These are phyloP conservation scores for Odontocolon sp. DNA, from an alignment of 2,888 invertebrate species.

Conservation along the genomic window DNA sequence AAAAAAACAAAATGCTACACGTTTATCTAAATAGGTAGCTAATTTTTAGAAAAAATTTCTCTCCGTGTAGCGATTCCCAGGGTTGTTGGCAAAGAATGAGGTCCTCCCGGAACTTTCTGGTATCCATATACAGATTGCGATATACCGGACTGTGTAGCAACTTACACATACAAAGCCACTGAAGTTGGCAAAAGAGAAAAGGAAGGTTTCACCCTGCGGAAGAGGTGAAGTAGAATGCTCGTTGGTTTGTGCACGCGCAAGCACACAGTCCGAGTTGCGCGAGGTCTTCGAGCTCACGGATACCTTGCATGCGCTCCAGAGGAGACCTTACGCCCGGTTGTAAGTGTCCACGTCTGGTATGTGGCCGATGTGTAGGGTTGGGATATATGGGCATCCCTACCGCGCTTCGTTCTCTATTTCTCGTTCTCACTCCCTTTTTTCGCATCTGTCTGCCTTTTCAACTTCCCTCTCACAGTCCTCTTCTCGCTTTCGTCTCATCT, in stretches of 20 bases:
- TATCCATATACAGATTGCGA: conserved; percentile 16
- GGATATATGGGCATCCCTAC: conserved; percentile 72
- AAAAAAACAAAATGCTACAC: no score
- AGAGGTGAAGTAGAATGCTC: conserved; percentile 46
- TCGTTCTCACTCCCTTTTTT: conserved; percentile 28
- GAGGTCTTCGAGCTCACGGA: conserved; percentile 9
- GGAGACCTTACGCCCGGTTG: conserved; percentile 67
- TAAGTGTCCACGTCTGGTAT: conserved; percentile 76
- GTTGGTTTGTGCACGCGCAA: conserved; percentile 18
- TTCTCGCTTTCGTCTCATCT: conserved; percentile 47
- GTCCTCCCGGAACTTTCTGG: conserved; percentile 55
- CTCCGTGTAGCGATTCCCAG: no score
- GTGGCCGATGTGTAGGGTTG: conserved; percentile 69
- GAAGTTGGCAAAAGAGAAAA: not conserved
- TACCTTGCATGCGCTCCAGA: conserved; percentile 54
- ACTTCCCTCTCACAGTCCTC: conserved; percentile 21
- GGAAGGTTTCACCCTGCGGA: conserved; percentile 51
- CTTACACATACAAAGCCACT: conserved; percentile 4
- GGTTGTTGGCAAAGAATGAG: conserved; percentile 38
- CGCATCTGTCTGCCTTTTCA: conserved; percentile 37
- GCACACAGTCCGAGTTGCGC: conserved; percentile 19
- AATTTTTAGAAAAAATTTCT: no score
- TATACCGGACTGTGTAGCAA: conserved; percentile 19
- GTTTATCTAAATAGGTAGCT: no score
- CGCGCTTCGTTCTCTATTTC: conserved; percentile 58